These are phyloP conservation scores for Shargacucullia verbasci DNA, from an alignment of 2,888 invertebrate genomes.

Conservation along the genomic window DNA sequence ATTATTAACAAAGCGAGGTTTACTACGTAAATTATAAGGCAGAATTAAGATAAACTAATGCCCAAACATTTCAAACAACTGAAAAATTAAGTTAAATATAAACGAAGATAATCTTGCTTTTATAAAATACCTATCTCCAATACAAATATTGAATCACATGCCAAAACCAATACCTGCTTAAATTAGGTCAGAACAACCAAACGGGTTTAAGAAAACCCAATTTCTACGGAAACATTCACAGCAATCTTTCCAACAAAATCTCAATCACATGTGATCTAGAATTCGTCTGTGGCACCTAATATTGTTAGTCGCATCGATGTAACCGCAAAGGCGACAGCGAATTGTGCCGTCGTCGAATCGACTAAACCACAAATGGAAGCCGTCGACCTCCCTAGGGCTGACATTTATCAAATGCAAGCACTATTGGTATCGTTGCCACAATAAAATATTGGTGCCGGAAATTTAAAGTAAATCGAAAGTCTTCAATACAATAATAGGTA, in stretches of 20 bases:
- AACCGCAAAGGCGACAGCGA: constrained; percentile 42
- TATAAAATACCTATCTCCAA: no score
- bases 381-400: constrained; percentile 34
- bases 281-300: constrained; percentile 31
- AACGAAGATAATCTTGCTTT: no score
- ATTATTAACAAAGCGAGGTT: neutral
- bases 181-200: no score
- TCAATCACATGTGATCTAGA: neutral
- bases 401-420: constrained; percentile 38
- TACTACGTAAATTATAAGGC: neutral
- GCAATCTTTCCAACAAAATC: neutral
- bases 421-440: constrained; percentile 17
- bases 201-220: no score
- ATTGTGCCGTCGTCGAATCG: constrained; percentile 31
- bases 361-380: constrained; percentile 46
- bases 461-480: neutral
- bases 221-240: no score
- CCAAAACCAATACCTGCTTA: no score
- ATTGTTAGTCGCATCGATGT: constrained; percentile 41
- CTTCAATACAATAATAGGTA: neutral
- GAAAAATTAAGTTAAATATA: no score
- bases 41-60: neutral
- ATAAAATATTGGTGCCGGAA: constrained; percentile 14
- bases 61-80: no score
- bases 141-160: no score